A percentile compares a stretch with the other conserved stretches of the same genome.
Conservation (phyloP, 2,888 invertebrate genomes). For the Dendrolimus houi region DNA sequence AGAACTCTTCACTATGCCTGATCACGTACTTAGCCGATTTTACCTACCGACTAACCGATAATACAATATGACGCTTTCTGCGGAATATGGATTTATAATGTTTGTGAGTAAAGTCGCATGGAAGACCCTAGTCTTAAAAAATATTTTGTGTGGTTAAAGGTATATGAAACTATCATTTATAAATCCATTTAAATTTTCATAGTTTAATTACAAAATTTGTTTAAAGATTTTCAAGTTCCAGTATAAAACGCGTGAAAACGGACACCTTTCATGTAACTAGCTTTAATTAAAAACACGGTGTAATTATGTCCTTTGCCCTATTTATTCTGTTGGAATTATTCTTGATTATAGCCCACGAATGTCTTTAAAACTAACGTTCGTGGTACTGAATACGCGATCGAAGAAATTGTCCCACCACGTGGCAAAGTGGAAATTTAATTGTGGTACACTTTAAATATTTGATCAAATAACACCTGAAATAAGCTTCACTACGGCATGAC, state of each 20-base stretch:
- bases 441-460: slow-evolving; percentile 53
- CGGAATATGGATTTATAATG: no score
- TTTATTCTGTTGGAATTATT: slow-evolving; percentile 59
- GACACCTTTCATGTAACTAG: slow-evolving; percentile 62
- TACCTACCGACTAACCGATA: no score
- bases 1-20: no score
- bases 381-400: slow-evolving; percentile 34
- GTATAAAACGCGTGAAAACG: slow-evolving; percentile 59
- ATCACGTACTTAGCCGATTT: no score
- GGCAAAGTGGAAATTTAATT: slow-evolving; percentile 49
- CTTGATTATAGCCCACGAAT: slow-evolving; percentile 51
- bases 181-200: neutral
- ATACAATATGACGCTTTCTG: no score
- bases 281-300: slow-evolving; percentile 56
- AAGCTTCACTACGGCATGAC: slow-evolving; percentile 48
- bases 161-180: no score
- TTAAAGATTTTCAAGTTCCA: slow-evolving; percentile 32
- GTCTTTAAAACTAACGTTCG: slow-evolving; percentile 47
- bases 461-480: slow-evolving; percentile 71
- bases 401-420: slow-evolving; percentile 39
- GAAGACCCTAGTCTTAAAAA: no score
- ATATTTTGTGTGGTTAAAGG: no score
- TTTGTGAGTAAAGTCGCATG: no score
- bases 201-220: slow-evolving; percentile 32
- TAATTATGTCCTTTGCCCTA: slow-evolving; percentile 70